Percentiles rank a stretch among this genome's conserved stretches.
These are phyloP conservation scores for Uria aalge DNA, from an alignment of 2,113 vertebrate species.

Conservation along the genomic window DNA sequence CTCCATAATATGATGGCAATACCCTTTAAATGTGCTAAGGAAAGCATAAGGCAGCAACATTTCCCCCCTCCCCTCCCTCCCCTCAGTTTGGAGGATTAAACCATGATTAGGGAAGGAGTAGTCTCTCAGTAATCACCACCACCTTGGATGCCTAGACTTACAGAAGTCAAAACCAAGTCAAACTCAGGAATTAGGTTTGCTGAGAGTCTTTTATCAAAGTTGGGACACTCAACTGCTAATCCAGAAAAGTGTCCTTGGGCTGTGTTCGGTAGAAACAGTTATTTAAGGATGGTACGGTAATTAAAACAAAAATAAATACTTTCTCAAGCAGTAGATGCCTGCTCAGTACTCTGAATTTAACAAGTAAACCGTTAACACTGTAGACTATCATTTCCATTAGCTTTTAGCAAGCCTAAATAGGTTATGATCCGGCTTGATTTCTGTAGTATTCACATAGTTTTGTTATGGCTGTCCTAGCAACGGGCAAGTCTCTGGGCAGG, in stretches of 20 bases:
- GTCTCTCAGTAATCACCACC: not conserved
- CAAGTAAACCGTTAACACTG: not conserved
- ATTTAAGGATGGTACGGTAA: not conserved
- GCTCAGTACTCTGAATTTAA: not conserved
- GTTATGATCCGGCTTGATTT: not conserved
- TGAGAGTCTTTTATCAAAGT: not conserved
- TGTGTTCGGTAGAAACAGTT: not conserved
- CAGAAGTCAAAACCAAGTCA: not conserved
- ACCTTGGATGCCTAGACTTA: not conserved
- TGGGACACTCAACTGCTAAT: rapidly evolving
- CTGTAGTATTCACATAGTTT: not conserved
- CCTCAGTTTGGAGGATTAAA: not conserved
- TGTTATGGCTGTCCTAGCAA: not conserved
- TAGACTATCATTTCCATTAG: not conserved
- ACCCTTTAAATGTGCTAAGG: not conserved
- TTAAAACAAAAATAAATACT: not conserved
- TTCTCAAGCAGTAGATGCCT: not conserved
- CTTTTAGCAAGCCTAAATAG: not conserved
- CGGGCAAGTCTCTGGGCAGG: not conserved
- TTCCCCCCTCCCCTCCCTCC: rapidly evolving
- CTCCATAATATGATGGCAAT: not conserved
- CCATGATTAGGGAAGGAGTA: not conserved
- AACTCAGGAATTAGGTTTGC: not conserved
- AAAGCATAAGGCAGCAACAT: not conserved
- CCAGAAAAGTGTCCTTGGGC: not conserved